Base-by-base conservation (phyloP, 2,797 vertebrate species). In the Xenopus petersii region DNA sequence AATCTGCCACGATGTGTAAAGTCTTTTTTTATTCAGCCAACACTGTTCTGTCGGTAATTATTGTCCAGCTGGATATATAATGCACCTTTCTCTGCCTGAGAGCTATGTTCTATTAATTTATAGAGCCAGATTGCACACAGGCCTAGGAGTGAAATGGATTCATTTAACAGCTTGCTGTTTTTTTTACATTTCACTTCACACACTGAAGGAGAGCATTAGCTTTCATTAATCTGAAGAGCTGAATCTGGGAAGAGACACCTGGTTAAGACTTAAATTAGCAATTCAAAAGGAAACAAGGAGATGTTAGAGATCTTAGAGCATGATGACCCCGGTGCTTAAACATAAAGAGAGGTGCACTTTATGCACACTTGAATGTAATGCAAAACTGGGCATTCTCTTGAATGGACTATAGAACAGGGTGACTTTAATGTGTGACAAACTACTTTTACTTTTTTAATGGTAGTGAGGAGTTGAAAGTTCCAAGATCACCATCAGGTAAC, bases 211-310 rank as follows among this genome's bases (percentile, higher is more conserved):
- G 36, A 58, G 11, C 75, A 64, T 69, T 78, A 59, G 24, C 65
- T 73, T 69, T 59, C 59, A 78, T 73, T 77, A 77, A 68, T 46
- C 58, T 77, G 65, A 73, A 58, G 48, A 67, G 64, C 48, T 55
- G 33, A 17, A 67, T 46, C 59, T 58, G 24, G 11, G 10, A 56
- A 56, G 12, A 47, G 33, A 67, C 10, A 58, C 16, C 16, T 49
- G 56, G 5, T 21, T 36, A 26, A 65, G 67, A 21, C 15, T 63
- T 68, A 48, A 73, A 68, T 73, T 56, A 73, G 59, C 66, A 62
- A 59, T 51, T 64, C 17, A 69, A 59, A 64, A 13, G 17, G 36
- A 49, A 64, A 48, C 8, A 17, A 16, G 12, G 49, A 8, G 16
- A 11, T 21, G 46, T 13, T 63, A 30, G 48, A 47, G 21, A 47